These are phyloP conservation scores for Corapipo altera DNA, from an alignment of 2,113 vertebrate species.

Conservation along the genomic window DNA sequence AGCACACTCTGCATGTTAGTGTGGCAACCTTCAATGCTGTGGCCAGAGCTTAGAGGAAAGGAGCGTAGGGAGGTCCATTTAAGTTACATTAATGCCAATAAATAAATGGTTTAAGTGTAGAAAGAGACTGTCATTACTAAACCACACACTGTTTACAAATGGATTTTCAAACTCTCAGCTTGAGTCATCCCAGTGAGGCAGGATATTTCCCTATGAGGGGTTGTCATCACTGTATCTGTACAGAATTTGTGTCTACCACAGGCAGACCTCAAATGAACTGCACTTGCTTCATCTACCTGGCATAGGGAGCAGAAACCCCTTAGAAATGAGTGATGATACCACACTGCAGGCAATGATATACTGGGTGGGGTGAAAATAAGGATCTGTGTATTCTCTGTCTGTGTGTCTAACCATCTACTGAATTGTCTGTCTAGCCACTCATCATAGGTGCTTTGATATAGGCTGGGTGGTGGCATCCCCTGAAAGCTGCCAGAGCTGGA, in stretches of 20 bases:
- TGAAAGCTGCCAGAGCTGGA: background rate
- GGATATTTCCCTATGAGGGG: background rate
- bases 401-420: background rate
- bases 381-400: background rate
- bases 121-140: background rate
- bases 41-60: background rate
- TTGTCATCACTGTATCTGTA: background rate
- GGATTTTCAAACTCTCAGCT: background rate
- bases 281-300: background rate
- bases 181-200: background rate
- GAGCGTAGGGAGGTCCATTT: background rate
- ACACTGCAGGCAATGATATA: background rate
- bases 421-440: background rate
- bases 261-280: background rate
- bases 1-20: background rate
- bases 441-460: background rate
- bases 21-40: background rate
- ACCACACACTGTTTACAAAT: background rate
- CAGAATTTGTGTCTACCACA: background rate
- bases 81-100: background rate
- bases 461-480: background rate
- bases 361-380: background rate
- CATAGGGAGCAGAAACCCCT: background rate
- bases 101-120: conserved; percentile 17
- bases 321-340: background rate